phyloP scores from a whole-genome alignment of 2,113 vertebrate species.

The Patagioenas fasciata region DNA sequence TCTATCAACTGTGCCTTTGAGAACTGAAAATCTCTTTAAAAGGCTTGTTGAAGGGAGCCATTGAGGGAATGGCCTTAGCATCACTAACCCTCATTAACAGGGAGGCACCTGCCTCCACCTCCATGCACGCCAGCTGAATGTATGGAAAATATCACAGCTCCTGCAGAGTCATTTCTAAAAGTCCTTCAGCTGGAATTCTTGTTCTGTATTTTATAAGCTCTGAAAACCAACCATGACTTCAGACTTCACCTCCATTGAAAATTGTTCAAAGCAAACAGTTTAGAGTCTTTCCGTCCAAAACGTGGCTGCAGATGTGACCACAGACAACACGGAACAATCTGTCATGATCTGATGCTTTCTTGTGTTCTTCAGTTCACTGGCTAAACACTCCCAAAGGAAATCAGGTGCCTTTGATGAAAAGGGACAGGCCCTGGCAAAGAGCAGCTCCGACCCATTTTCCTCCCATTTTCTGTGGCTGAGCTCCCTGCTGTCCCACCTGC shows the following conservation, averaged over 20 bases:
- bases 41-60: not conserved
- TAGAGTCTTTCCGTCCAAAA: not conserved
- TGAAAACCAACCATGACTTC: not conserved
- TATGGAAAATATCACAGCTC: not conserved
- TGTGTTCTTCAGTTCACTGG: not conserved
- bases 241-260: not conserved
- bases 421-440: not conserved
- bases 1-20: not conserved
- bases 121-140: not conserved
- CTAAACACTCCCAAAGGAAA: not conserved
- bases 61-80: not conserved
- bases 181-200: not conserved
- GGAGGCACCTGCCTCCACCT: not conserved
- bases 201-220: not conserved
- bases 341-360: not conserved
- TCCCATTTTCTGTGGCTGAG: not conserved
- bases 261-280: not conserved
- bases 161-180: not conserved
- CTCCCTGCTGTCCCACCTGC: not conserved
- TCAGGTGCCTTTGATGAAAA: not conserved
- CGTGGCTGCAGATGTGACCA: not conserved
- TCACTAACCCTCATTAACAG: not conserved
- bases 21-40: not conserved
- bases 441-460: not conserved
- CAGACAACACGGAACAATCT: not conserved